These are phyloP conservation scores for Myzus persicae DNA, from an alignment of 1,140 invertebrate genomes.

Conservation along the genomic window DNA sequence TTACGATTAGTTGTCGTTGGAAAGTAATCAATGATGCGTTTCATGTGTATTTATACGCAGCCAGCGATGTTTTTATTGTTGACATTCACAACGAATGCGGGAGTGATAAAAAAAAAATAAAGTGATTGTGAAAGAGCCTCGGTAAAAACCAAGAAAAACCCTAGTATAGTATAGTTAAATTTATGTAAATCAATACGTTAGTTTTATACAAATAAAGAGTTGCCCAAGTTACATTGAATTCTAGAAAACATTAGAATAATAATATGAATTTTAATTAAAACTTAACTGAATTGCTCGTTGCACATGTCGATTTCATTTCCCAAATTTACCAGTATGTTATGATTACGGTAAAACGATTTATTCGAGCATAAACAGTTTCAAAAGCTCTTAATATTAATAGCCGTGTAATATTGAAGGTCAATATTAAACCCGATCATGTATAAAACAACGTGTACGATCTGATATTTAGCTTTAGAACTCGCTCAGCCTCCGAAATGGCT, in stretches of 20 bases:
- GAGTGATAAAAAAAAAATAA: neutral
- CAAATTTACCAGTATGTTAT: neutral
- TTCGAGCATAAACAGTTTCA: neutral
- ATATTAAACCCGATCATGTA: neutral
- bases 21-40: neutral
- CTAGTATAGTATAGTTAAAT: neutral
- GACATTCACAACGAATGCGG: neutral
- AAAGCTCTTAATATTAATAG: neutral
- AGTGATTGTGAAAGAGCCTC: neutral
- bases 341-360: neutral
- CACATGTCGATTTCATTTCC: neutral
- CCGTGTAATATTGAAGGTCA: neutral
- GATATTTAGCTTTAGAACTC: neutral
- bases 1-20: neutral
- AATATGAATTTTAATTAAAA: neutral
- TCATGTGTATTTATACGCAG: neutral
- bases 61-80: neutral
- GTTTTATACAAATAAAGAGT: neutral
- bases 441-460: neutral
- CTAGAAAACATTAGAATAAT: neutral
- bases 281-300: neutral
- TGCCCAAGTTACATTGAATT: neutral
- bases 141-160: neutral
- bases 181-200: neutral
- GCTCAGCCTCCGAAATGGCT: neutral